A percentile compares a stretch with the other conserved stretches of the same genome.
Conservation (phyloP, 2,113 vertebrate genomes). For the Chitala chitala region DNA sequence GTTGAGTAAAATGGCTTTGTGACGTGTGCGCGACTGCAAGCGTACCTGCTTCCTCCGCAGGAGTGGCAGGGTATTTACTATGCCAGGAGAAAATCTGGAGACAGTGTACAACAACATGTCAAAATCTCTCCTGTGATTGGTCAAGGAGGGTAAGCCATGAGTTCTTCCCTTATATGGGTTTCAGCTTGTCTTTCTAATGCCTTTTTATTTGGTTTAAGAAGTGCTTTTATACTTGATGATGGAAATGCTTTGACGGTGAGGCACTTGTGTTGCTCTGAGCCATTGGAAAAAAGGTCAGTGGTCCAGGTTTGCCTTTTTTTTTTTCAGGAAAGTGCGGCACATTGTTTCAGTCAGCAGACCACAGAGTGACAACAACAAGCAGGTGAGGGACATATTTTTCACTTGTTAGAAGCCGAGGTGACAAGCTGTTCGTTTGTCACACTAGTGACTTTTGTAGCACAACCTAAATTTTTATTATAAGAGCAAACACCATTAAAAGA, state of each 20-base stretch:
- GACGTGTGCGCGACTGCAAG: neutral
- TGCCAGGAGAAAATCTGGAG: slow-evolving; percentile 82
- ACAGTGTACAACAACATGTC: slow-evolving; percentile 86
- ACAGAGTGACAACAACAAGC: slow-evolving; percentile 82
- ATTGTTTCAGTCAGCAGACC: slow-evolving; percentile 90
- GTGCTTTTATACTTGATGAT: no score
- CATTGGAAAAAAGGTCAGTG: no score
- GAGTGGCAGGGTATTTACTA: slow-evolving; percentile 95
- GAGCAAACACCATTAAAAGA: no score
- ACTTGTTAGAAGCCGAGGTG: neutral
- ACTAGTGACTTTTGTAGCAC: no score
- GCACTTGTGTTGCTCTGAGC: no score
- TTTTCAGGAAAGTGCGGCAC: slow-evolving; percentile 87
- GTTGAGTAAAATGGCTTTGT: neutral
- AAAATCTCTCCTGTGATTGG: slow-evolving; percentile 86
- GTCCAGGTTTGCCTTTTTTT: no score
- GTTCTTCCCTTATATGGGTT: neutral
- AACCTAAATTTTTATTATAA: no score
- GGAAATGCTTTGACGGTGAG: no score
- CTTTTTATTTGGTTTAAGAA: no score
- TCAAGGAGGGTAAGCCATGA: slow-evolving; percentile 82
- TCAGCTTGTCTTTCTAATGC: neutral
- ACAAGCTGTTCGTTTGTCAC: neutral
- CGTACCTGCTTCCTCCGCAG: slow-evolving; percentile 52
- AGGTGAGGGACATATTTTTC: slow-evolving; percentile 60